Base-by-base conservation (phyloP, 2,797 vertebrate species). In the Fistularia tabacaria region DNA sequence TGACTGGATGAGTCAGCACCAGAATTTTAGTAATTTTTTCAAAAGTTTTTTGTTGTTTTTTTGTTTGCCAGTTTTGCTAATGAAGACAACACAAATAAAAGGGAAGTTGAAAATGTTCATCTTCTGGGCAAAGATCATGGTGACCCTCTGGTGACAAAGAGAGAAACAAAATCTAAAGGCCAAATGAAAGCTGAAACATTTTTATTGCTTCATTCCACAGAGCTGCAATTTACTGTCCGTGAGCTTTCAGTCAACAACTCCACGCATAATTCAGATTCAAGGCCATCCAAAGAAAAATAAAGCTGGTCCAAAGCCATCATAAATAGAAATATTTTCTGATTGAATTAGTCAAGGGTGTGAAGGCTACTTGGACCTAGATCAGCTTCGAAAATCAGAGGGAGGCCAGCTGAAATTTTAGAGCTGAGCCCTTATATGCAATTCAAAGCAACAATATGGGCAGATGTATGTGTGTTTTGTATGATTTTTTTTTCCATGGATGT, bases 101-200 rank as follows among this genome's bases (percentile, higher is more conserved):
- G 55, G 40, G 49, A 73, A 80, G 80, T 74, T 69, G 73, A 83
- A 84, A 82, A 67, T 39, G 64, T 77, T 66, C 59, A 36, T 80
- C 66, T 62, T 53, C 52, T 47, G 64, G 8, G 37, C 70, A 59
- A 39, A 66, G 69, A 73, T 76, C 66, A 10, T 39, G 2, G 11
- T 59, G 77, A 80, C 80, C 80, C 68, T 5, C 36, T 14, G 0
- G 41, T 50, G 53, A 70, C 62, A 46, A 12, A 14, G 44, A 42
- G 53, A 57, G 49, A 61, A 73, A 61, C 51, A 37, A 48, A 57
- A 69, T 45, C 59, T 49, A 67, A 74, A 67, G 56, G 10, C 46
- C 1, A 11, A 53, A 66, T 61, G 65, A 69, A 70, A 65, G 57
- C 40, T 8, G 54, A 64, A 37, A 51, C 25, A 15, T 8, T 67